Conservation (phyloP, 2,888 invertebrate species). For the Xanthia icteritia region DNA sequence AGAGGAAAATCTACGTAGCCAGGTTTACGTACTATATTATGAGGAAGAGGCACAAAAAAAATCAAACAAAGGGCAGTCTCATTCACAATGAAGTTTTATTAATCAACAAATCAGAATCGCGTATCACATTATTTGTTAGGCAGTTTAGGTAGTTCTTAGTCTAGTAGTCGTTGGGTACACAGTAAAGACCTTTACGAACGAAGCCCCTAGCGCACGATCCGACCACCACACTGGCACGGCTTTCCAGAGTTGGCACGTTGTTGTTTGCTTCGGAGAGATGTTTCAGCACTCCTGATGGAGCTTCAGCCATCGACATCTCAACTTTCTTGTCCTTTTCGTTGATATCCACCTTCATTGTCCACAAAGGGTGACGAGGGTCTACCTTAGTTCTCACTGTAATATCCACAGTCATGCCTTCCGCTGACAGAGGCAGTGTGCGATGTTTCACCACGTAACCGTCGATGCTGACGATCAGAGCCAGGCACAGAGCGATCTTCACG, state of each 20-base stretch:
- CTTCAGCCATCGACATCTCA: slow-evolving; percentile 37
- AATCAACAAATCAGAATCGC: slow-evolving; percentile 10
- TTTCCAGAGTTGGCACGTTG: slow-evolving; percentile 40
- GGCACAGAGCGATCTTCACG: slow-evolving; percentile 58
- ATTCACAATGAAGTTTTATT: slow-evolving; percentile 31
- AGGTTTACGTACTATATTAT: neutral
- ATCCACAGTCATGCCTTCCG: slow-evolving; percentile 63
- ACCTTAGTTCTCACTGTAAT: slow-evolving; percentile 58
- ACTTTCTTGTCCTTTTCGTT: slow-evolving; percentile 46
- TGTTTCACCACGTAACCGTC: slow-evolving; percentile 60
- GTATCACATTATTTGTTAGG: neutral
- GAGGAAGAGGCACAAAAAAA: neutral
- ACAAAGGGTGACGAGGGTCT: slow-evolving; percentile 29
- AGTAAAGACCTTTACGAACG: slow-evolving; percentile 60
- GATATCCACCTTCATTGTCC: slow-evolving; percentile 54
- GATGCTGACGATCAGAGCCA: slow-evolving; percentile 57
- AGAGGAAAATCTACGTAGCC: neutral
- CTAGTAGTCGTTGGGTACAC: slow-evolving; percentile 54
- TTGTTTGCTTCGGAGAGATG: neutral
- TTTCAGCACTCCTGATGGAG: slow-evolving; percentile 14
- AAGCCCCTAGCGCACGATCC: slow-evolving; percentile 68
- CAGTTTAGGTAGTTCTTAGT: neutral
- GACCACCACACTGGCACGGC: slow-evolving; percentile 57
- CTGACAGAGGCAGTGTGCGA: slow-evolving; percentile 51
- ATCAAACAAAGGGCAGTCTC: slow-evolving; percentile 3